These are phyloP conservation scores for Phodopus roborovskii DNA, from an alignment of 2,113 vertebrate genomes.

Conservation along the genomic window DNA sequence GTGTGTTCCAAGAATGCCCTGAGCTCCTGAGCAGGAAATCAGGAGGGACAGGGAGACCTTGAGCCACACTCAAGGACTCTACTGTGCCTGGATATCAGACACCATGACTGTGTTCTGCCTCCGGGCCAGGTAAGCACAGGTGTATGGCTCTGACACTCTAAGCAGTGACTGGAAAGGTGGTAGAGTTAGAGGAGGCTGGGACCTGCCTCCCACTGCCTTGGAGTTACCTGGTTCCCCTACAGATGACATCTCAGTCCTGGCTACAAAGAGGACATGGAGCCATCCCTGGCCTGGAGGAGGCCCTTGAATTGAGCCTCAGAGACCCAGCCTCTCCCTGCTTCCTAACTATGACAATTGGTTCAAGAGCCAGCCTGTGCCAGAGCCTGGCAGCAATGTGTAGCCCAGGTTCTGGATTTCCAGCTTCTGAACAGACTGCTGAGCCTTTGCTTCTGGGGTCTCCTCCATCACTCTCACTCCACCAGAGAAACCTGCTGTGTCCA, in stretches of 20 bases:
- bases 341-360: neutral
- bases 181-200: neutral
- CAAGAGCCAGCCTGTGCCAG: no score
- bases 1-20: no score
- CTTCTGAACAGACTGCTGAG: neutral
- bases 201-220: neutral
- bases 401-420: no score
- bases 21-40: neutral
- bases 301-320: neutral
- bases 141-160: neutral
- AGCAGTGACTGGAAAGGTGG: neutral
- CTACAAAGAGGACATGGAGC: fast-evolving
- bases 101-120: neutral
- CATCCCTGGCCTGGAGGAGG: neutral
- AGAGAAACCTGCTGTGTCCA: neutral
- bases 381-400: neutral
- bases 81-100: no score
- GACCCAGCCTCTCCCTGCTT: neutral
- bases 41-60: neutral
- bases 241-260: neutral
- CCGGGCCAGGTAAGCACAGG: neutral
- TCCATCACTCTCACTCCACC: no score
- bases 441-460: neutral
- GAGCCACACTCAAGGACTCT: neutral
- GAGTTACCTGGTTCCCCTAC: neutral